Conservation (phyloP, 2,797 vertebrate genomes). For the Falco biarmicus region DNA sequence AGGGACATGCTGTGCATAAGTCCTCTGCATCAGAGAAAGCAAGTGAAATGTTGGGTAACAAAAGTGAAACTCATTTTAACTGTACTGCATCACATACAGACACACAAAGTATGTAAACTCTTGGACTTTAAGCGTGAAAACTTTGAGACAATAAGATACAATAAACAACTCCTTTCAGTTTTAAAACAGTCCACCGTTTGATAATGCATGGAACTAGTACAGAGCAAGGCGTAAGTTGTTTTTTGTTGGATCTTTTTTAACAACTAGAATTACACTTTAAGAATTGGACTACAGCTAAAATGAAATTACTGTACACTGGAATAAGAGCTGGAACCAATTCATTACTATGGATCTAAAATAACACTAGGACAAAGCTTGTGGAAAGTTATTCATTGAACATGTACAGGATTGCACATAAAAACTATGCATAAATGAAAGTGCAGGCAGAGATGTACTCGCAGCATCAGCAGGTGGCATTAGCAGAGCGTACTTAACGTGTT, state of each 20-base stretch:
- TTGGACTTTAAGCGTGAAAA: no score
- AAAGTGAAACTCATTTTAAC: not conserved
- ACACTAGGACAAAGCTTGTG: not conserved
- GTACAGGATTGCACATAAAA: not conserved
- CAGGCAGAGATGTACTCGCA: not conserved
- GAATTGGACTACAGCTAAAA: not conserved
- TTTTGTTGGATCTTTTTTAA: not conserved
- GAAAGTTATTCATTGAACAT: not conserved
- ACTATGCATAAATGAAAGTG: not conserved
- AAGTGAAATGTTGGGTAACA: not conserved
- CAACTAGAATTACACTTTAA: not conserved
- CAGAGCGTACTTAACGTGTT: conserved; percentile 4
- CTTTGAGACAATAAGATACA: not conserved
- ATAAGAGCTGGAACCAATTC: not conserved
- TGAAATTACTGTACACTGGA: not conserved
- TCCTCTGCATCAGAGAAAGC: not conserved
- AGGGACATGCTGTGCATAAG: fast-evolving
- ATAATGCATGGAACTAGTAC: not conserved
- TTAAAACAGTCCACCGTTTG: not conserved
- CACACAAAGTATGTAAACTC: no score
- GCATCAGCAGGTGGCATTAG: conserved; percentile 62
- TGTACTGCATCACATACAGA: not conserved
- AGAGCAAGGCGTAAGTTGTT: not conserved
- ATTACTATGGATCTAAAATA: not conserved
- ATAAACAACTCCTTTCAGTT: not conserved